A percentile compares a stretch with the other conserved stretches of the same genome.
phyloP scores from a whole-genome alignment of 2,888 invertebrate genomes.

The Drosophila pseudotakahashii region DNA sequence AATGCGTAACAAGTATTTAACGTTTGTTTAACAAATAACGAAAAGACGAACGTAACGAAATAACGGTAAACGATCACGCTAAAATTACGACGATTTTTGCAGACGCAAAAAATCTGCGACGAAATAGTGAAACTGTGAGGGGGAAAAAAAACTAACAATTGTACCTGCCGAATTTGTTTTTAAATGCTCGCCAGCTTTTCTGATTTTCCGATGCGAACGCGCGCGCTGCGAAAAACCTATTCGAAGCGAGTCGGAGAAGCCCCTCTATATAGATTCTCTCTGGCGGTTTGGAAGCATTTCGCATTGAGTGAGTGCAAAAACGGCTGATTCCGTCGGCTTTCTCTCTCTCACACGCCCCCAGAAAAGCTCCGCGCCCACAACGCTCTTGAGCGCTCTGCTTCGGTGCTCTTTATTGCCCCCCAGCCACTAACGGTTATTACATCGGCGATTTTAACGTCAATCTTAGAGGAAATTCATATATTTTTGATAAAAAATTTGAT shows the following conservation, averaged over 20 bases:
- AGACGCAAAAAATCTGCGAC: conserved; percentile 1
- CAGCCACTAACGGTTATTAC: not conserved
- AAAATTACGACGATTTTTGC: conserved; percentile 6
- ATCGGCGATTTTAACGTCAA: not conserved
- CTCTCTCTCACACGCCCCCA: conserved; percentile 14
- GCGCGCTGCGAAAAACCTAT: conserved; percentile 41
- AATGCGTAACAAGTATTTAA: conserved; percentile 63
- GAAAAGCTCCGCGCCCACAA: conserved; percentile 4
- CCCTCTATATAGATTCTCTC: conserved; percentile 31
- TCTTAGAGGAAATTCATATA: not conserved
- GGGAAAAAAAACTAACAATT: conserved; percentile 20
- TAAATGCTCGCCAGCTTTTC: conserved; percentile 27
- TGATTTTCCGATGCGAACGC: conserved; percentile 35
- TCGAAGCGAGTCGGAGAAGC: conserved; percentile 25
- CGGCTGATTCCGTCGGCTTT: not conserved
- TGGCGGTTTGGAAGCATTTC: conserved; percentile 9
- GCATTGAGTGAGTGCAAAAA: conserved; percentile 19
- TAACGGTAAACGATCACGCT: conserved; percentile 11
- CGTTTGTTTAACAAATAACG: conserved; percentile 26
- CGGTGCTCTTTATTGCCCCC: conserved; percentile 1
- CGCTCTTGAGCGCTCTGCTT: conserved; percentile 13
- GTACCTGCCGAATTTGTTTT: conserved; percentile 14
- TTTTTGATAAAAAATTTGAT: not conserved
- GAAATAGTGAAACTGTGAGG: not conserved
- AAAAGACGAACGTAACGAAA: conserved; percentile 18